Conservation (phyloP, 2,113 vertebrate genomes). For the Colossoma macropomum region DNA sequence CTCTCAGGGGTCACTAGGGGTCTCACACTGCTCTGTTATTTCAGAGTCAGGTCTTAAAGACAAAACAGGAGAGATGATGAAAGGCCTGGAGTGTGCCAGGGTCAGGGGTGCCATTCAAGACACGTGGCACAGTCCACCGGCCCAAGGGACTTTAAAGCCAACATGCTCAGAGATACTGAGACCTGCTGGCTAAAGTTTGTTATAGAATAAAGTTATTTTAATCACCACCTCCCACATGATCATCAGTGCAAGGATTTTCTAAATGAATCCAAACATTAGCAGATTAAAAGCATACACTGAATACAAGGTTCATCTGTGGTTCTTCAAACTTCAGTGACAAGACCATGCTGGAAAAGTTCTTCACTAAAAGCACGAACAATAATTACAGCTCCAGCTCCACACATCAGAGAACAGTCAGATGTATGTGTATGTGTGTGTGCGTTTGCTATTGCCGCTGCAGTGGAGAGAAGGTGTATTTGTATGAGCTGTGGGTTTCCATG, state of each 20-base stretch:
- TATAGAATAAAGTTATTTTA: slow-evolving; percentile 2
- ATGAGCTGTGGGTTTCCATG: slow-evolving; percentile 35
- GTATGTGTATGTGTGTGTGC: not conserved
- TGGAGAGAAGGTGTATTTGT: slow-evolving; percentile 34
- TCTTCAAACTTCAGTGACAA: not conserved
- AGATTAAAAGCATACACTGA: not conserved
- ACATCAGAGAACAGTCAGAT: not conserved
- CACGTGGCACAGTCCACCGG: not conserved
- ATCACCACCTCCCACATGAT: slow-evolving; percentile 1
- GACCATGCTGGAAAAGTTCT: not conserved
- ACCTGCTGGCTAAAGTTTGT: not conserved
- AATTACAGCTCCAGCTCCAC: not conserved
- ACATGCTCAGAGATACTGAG: not conserved
- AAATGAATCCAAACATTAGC: not conserved
- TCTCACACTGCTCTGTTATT: not conserved
- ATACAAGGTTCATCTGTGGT: not conserved
- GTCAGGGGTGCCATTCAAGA: too few species aligned
- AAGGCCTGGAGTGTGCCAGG: not conserved
- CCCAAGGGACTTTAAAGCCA: not conserved
- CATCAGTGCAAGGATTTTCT: not conserved
- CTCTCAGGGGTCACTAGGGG: not conserved
- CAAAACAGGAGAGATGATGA: not conserved
- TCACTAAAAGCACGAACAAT: not conserved
- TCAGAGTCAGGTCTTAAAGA: not conserved
- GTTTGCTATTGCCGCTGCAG: not conserved